phyloP scores from a whole-genome alignment of 2,797 vertebrate genomes.

The Hippoglossus hippoglossus region DNA sequence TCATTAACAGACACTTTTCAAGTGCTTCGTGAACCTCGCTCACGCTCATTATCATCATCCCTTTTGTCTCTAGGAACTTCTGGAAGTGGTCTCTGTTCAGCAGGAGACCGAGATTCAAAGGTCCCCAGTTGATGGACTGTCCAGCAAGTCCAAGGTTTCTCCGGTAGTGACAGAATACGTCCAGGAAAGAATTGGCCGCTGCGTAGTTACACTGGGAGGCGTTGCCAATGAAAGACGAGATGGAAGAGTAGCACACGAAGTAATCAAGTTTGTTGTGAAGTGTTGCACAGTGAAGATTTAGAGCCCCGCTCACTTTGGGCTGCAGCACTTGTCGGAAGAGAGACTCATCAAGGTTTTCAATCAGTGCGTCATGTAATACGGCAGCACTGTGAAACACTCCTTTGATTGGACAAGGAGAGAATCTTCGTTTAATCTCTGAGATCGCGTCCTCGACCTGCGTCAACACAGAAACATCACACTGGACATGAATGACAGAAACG shows the following conservation, averaged over 20 bases:
- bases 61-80: conserved; percentile 85
- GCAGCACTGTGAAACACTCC: conserved; percentile 92
- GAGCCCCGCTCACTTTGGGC: conserved; percentile 88
- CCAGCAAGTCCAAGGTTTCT: conserved; percentile 87
- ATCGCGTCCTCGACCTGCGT: conserved; percentile 82
- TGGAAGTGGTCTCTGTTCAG: conserved; percentile 85
- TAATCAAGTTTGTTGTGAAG: conserved; percentile 85
- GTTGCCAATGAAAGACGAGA: conserved; percentile 89
- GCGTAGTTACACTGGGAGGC: conserved; percentile 89
- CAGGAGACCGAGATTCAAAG: conserved; percentile 88
- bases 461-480: conserved; percentile 83
- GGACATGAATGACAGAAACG: conserved; percentile 72
- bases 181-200: conserved; percentile 91
- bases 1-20: conserved; percentile 79
- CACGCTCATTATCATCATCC: conserved; percentile 84
- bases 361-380: conserved; percentile 84
- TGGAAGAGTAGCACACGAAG: conserved; percentile 91
- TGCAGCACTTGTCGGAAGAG: conserved; percentile 86
- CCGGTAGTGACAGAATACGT: conserved; percentile 88
- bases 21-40: conserved; percentile 84
- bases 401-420: conserved; percentile 81
- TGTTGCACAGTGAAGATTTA: conserved; percentile 89
- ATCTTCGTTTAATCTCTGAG: conserved; percentile 72
- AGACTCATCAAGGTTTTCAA: conserved; percentile 82
- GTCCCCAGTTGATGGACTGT: conserved; percentile 91